phyloP scores from a whole-genome alignment of 2,888 invertebrate species.

The Odontocolon sp. region DNA sequence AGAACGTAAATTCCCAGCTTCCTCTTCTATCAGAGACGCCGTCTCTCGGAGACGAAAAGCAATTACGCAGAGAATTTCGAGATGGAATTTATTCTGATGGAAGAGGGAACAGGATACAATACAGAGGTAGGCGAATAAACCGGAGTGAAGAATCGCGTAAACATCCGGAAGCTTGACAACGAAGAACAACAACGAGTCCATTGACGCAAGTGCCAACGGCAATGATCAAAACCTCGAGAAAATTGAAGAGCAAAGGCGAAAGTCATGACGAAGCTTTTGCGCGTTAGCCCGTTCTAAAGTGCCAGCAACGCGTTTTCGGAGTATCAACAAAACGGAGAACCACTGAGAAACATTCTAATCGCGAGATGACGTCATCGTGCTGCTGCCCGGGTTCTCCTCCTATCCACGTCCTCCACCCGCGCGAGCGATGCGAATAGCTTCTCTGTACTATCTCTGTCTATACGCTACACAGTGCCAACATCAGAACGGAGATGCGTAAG shows the following conservation, averaged over 20 bases:
- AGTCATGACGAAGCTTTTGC: neutral
- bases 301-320: conserved; percentile 1
- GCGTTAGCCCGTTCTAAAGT: neutral
- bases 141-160: too few relatives aligned
- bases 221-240: neutral
- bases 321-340: conserved; percentile 75
- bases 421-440: conserved; percentile 1
- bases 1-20: too few relatives aligned
- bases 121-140: too few relatives aligned
- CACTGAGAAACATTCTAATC: conserved; percentile 70
- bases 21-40: too few relatives aligned
- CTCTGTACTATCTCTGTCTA: neutral
- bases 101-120: too few relatives aligned
- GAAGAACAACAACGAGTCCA: neutral
- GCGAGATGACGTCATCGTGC: conserved; percentile 66
- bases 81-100: too few relatives aligned
- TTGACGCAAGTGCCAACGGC: conserved; percentile 15
- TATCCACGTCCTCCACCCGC: neutral
- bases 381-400: conserved; percentile 1
- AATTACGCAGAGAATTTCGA: too few relatives aligned
- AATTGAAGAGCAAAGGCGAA: neutral
- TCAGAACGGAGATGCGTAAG: too few relatives aligned
- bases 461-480: too few relatives aligned
- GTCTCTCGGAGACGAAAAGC: too few relatives aligned
- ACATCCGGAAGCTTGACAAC: conserved; percentile 2